Evolutionary conservation across 2,113 vertebrate genomes (phyloP), one percentile per base, ranked within the genome.

Genomic region (Azemiops feae): DNA sequence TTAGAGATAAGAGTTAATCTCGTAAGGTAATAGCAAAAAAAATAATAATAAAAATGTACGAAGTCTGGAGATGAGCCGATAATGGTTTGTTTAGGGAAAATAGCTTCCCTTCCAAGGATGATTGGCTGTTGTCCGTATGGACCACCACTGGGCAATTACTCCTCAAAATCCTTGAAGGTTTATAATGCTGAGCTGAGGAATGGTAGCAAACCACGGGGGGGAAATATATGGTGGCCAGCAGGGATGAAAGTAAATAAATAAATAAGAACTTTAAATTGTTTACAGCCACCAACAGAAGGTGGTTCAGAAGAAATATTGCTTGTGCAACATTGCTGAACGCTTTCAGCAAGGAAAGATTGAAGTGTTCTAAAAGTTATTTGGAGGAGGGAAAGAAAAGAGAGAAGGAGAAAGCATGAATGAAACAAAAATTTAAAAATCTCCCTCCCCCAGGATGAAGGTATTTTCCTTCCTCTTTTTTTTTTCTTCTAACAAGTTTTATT

Each of bases 1-100:
- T 97, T 96, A 96, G 95, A 97, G 95, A 97, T 97, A 97, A 89
- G 96, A 95, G 88, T 95, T 96, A 97, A 96, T 96, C 95, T 93
- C 58, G 30, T 92, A 93, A 96, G 92, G 92, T 97, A 97, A 97
- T 94, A 97, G 95, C 95, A 95, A 97, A 97, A 97, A 95, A 96
- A 95, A 95, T 50, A 50, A 50, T 1, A 50, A 50, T 50, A 96
- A 96, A 97, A 88, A 96, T 96, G 95, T 97, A 96, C 94, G 96
- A 96, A 97, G 96, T 93, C 96, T 94, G 81, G 95, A 96, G 95
- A 97, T 97, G 96, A 97, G 93, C 94, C 74, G 87, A 94, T 96
- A 96, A 92, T 97, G 96, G 93, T 95, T 96, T 97, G 94, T 95
- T 96, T 95, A 96, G 92, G 92, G 95, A 96, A 96, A 91, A 95